phyloP scores from a whole-genome alignment of 2,797 vertebrate genomes.

The Carcharodon carcharias region DNA sequence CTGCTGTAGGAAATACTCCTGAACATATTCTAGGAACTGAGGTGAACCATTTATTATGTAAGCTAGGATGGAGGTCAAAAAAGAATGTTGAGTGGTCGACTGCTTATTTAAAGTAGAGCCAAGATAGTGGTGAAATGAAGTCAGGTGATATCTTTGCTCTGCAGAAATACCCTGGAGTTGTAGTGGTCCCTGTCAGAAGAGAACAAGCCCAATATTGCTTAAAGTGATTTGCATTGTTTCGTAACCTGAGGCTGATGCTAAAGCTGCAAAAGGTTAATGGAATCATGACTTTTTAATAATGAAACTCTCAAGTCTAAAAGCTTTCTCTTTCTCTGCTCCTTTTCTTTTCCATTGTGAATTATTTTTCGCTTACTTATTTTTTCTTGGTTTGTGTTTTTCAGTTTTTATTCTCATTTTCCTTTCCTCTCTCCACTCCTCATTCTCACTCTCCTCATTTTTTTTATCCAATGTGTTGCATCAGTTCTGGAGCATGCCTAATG shows the following conservation, averaged over 20 bases:
- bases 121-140: neutral
- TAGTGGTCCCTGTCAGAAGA: neutral
- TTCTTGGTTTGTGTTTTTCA: neutral
- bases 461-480: neutral
- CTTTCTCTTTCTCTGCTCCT: neutral
- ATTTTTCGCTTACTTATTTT: neutral
- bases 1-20: too few species aligned
- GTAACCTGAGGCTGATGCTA: neutral
- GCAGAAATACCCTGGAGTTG: neutral
- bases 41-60: neutral
- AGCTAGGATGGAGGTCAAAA: neutral
- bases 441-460: neutral
- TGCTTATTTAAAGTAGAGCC: neutral
- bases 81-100: neutral
- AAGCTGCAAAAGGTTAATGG: neutral
- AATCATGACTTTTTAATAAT: neutral
- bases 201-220: neutral
- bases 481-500: constrained; percentile 13
- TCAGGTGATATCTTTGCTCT: neutral
- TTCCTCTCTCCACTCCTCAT: too few species aligned
- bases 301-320: neutral
- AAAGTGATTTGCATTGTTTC: neutral
- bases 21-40: neutral
- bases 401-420: neutral
- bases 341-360: neutral